phyloP scores from a whole-genome alignment of 2,113 vertebrate species.

The cattle (Bos taurus) region DNA sequence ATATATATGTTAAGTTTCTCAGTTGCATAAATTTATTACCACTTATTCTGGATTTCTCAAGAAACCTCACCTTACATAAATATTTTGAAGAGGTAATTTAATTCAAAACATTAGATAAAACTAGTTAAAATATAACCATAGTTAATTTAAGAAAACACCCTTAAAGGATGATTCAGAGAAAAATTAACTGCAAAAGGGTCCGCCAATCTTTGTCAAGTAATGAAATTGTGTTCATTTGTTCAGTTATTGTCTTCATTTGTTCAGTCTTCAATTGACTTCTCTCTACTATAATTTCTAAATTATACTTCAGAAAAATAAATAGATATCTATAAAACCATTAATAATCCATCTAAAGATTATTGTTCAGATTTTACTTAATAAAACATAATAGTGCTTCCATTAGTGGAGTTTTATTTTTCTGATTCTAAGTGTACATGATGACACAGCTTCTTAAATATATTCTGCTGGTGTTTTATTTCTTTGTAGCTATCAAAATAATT shows the following conservation, averaged over 20 bases:
- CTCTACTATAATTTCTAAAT: constrained; percentile 21
- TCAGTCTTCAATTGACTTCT: neutral
- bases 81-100: constrained; percentile 17
- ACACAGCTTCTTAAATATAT: constrained; percentile 27
- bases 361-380: constrained; percentile 35
- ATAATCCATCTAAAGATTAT: neutral
- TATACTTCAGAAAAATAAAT: constrained; percentile 11
- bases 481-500: neutral
- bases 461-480: constrained; percentile 42
- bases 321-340: constrained; percentile 22
- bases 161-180: constrained; percentile 32
- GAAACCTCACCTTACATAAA: constrained; percentile 13
- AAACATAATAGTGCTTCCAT: neutral
- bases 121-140: constrained; percentile 52
- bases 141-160: constrained; percentile 13
- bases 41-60: constrained; percentile 44
- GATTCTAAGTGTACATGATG: constrained; percentile 3
- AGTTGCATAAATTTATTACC: constrained; percentile 24
- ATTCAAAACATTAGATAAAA: constrained; percentile 35
- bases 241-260: neutral
- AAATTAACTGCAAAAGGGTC: neutral
- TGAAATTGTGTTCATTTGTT: neutral
- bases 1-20: constrained; percentile 9
- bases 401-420: constrained; percentile 28
- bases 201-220: neutral